Base-by-base conservation (phyloP, 1,140 invertebrate species). In the Leptinotarsa defecta region DNA sequence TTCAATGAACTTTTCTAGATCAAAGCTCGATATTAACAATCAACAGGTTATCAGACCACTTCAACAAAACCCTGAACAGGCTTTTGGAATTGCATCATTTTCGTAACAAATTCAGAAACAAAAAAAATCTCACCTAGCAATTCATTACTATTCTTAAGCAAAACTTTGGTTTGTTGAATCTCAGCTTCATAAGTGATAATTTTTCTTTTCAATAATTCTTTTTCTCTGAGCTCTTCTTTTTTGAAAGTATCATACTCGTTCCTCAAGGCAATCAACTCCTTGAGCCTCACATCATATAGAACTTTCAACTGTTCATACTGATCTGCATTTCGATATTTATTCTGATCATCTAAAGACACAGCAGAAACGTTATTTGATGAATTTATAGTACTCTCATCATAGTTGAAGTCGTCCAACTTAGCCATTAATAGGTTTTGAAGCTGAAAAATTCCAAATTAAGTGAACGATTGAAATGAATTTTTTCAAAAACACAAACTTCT, bases 381-480 rank as follows among this genome's bases (percentile, higher is more conserved):
- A 81, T 84, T 82, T n/a, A 83, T 78, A 19, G 84, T 84, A 74
- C 82, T 85, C 61, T 85, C 83, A 69, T 85, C 84, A 78, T 82
- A 84, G 70, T 84, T 83, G 74, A 84, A 85, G 34, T 83, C 82
- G 70, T 82, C 81, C 74, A 85, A 75, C 27, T 79, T 82, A 65
- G 80, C 79, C 65, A 78, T 77, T 24, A 85, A 68, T 17, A 84
- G 78, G 73, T 82, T 81, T 79, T 84, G 78, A 52, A 85, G 77
- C 83, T 85, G 48, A 71, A 83, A 43, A 43, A 43, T 43, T 1
- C 34, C 1, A 27, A 43, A 43, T 43, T 43, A 11, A 8, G 0
- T 71, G 27, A 70, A 61, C 13, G 13, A 65, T 27, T 13, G 1
- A 64, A 43, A 68, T 19, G 24, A 48, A 4, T 19, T 34, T 1